Evolutionary conservation across 2,888 invertebrate species (phyloP), one percentile per base, ranked within the genome.

Genomic region (Chironomus riparius): DNA sequence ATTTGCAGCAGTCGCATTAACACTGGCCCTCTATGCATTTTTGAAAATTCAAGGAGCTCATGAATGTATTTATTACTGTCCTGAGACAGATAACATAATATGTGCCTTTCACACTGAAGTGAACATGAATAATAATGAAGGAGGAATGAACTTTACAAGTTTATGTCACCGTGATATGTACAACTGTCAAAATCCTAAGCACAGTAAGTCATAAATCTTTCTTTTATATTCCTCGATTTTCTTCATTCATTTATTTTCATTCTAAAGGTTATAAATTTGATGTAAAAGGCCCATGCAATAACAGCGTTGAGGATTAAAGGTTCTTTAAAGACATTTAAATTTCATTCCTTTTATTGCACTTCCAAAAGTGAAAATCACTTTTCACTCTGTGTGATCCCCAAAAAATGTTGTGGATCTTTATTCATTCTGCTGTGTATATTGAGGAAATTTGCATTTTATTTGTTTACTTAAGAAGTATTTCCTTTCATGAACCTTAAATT

Each of bases 191-290:
- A 65, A 65, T 65, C 65, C 65, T 13, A 21, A 7, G 2, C 65
- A 65, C 21, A 65, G 65, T 65, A 22, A 65, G 65, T 87, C 88
- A 50, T 38, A 38, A 38, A 38, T 38, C 38, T 38, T 38, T 10
- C 38, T 38, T 38, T 38, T 38, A 10, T 38, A 10, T 10, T 38
- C 2, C 38, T 2, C 38, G 38, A 38, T 38, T 38, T 50, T n/a
- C 4, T 56, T 56, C 15, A 15, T n/a, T 15, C 15, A 6, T 65
- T 65, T 10, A 65, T 21, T 24, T 18, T 65, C 3, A 12, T 56
- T 56, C 7, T 3, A 13, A 13, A 65, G 65, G 65, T 65, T 65
- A 21, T 24, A 65, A 24, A 6, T 65, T 65, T 65, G 18, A 65
- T 24, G 24, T 13, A 7, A 65, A 22, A 65, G 21, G 18, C 12